Base-by-base conservation (phyloP, 2,797 vertebrate genomes). In the Helostoma temminkii region DNA sequence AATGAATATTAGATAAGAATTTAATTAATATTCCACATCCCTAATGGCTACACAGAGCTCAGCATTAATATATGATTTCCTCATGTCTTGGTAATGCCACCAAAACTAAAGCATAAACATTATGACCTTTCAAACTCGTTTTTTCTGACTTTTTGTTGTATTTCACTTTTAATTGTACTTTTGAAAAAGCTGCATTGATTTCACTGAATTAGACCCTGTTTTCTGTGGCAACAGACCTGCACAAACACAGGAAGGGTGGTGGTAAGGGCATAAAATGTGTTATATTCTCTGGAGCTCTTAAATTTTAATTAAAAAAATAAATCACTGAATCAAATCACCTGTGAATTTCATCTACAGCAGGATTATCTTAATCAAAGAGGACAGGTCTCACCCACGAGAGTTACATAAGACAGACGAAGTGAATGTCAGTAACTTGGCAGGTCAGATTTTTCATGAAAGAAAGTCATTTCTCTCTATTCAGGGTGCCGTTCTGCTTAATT, bases 281-380 rank as follows among this genome's bases (percentile, higher is more conserved):
- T 54, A 45, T 6, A 32, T 55, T 66, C 76, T 47, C 58, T 28
- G 9, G 5, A 43, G 41, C 28, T 57, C 62, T 78, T 76, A 57
- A 59, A 45, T 47, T 16, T 18, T 16, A 66, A 70, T 69, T 60
- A 9, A 63, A 75, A 76, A 73, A 56, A 1, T 47, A 49, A 60
- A 42, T 0, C 76, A 69, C 65, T 12, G 60, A 82, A 67, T 66
- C 5, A 63, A 66, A 74, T 58, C 71, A 42, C 32, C n/a, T 12
- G 41, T 34, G 66, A 78, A 64, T 47, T 41, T 69, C 5, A 25
- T 37, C 65, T 24, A 32, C 36, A 58, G 66, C 32, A 2, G 55
- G 57, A 79, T 73, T 59, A 80, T 63, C 57, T 76, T 80, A 79
- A 87, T 85, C 56, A 67, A 81, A 72, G 10, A 0, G 34, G 74